These are phyloP conservation scores for rat (Rattus norvegicus) DNA, from an alignment of 2,113 vertebrate genomes.

Conservation along the genomic window DNA sequence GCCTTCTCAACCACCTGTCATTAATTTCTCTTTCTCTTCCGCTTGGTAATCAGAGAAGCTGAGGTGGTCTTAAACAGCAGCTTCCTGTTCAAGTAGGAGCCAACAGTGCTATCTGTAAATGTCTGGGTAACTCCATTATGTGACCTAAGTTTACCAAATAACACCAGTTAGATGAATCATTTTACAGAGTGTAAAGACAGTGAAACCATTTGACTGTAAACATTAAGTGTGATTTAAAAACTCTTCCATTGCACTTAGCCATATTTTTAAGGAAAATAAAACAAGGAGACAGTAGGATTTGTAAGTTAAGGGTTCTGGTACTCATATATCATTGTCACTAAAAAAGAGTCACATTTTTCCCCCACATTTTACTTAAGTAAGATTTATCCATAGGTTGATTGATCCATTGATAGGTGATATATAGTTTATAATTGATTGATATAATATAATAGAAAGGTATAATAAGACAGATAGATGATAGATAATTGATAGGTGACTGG, in stretches of 20 bases:
- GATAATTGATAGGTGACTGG: not conserved
- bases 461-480: not conserved
- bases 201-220: constrained; percentile 38
- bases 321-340: not conserved
- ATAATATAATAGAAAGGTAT: not conserved
- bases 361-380: not conserved
- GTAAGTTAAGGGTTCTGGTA: constrained; percentile 19
- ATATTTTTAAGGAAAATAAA: constrained; percentile 44
- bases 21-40: constrained; percentile 22
- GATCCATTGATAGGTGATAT: not conserved
- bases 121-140: not conserved
- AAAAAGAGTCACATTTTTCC: not conserved
- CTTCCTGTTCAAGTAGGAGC: not conserved
- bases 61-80: not conserved
- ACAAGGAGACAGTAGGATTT: not conserved
- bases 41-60: constrained; percentile 8
- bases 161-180: not conserved
- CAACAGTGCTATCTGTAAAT: not conserved
- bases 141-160: not conserved
- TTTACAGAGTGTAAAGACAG: not conserved
- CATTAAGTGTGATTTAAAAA: constrained; percentile 7
- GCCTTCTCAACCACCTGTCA: constrained; percentile 34
- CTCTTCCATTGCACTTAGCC: constrained; percentile 4
- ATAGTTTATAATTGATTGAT: not conserved
- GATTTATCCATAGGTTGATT: not conserved